Conservation (phyloP, 2,888 invertebrate genomes). For the Portevinia maculata region DNA sequence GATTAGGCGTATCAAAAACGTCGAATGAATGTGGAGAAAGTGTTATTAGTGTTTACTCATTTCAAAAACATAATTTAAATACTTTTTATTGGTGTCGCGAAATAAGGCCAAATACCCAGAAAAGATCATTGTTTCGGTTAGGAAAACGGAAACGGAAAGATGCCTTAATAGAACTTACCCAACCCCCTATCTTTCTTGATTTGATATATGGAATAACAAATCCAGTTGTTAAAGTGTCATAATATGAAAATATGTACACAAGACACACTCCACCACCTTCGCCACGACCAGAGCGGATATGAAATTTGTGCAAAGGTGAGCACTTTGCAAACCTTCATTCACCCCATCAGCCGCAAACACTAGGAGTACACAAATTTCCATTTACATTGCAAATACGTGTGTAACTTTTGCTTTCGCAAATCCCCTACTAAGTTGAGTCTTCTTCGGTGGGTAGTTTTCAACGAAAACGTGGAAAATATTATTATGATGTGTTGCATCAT, state of each 20-base stretch:
- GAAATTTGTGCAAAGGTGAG: conserved; percentile 57
- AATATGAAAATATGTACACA: conserved; percentile 44
- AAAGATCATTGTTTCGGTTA: no score
- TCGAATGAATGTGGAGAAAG: no score
- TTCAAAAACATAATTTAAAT: no score
- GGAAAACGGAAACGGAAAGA: no score
- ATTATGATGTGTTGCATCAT: conserved; percentile 56
- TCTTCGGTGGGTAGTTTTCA: conserved; percentile 43
- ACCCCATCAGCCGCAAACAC: not conserved
- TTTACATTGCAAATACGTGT: conserved; percentile 71
- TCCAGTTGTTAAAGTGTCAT: conserved; percentile 62
- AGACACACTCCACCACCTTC: not conserved
- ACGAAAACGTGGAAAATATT: conserved; percentile 48
- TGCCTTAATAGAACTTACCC: no score
- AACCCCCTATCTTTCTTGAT: conserved; percentile 40
- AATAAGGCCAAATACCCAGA: no score
- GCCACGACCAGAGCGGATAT: conserved; percentile 32
- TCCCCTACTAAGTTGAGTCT: conserved; percentile 21
- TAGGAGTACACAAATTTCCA: conserved; percentile 50
- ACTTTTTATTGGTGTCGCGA: no score
- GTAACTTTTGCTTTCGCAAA: conserved; percentile 54
- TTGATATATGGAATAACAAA: conserved; percentile 44
- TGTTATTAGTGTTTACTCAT: no score
- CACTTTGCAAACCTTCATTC: conserved; percentile 16
- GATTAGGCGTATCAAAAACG: no score